Evolutionary conservation across 2,888 invertebrate genomes (phyloP), one percentile per base, ranked within the genome.

Genomic region (Drosophila prostipennis): DNA sequence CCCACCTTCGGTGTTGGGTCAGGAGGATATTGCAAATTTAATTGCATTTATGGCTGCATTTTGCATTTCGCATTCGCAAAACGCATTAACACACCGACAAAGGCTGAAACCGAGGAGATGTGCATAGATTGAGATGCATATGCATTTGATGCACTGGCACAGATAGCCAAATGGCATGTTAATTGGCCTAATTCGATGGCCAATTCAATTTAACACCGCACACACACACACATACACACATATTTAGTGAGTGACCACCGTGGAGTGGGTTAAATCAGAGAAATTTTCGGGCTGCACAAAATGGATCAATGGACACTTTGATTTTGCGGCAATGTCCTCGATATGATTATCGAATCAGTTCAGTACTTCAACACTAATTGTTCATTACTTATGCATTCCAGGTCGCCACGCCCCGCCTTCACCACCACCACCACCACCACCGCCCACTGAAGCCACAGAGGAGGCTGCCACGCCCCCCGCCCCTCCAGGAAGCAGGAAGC

Each of bases 151-250:
- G 57, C 45, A 58, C 23, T 53, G 65, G 3, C 43, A 42, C 32
- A 58, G 52, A 56, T 58, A 42, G 49, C 40, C 8, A 23, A 61
- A 29, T 53, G 54, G 55, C 53, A 67, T 69, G 52, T 57, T 80
- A 81, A 80, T 84, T 79, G 59, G 48, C 10, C 14, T 51, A 75
- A 81, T 77, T 73, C 64, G 61, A 75, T 75, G 60, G 67, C 26
- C 16, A 74, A 78, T 56, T 80, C 26, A 64, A 67, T 72, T 59
- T 56, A 51, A 46, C 52, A 65, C 23, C 36, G 6, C 36, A 39
- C 37, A 36, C 42, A 11, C 32, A 14, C 26, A 26, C 26, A 6
- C 36, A 39, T 32, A 36, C 42, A 11, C 32, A 14, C 26, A 26
- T 6, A 6, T 19, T 19, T 19, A 19, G 19, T 19, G 19, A 19